Evolutionary conservation across 2,113 vertebrate genomes (phyloP), one percentile per base, ranked within the genome.

Genomic region (Phyllostomus discolor): DNA sequence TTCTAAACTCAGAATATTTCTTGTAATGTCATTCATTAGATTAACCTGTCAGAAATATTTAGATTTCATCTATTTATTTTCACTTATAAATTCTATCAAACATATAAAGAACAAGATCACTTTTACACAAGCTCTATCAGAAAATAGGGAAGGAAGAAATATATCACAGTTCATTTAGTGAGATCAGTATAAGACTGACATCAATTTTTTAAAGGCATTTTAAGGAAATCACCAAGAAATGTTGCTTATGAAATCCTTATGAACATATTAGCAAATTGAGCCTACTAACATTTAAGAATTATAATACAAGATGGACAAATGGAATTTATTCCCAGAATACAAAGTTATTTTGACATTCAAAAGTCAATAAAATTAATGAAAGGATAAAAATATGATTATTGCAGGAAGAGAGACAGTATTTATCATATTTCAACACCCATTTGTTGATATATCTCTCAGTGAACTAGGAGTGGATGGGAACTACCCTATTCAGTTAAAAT

Each of bases 11-110:
- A 73, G n/a, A 78, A n/a, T 62, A 10, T 72, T 91, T 67, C 57
- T 59, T 48, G 33, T 35, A 38, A 52, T 72, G n/a, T 43, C 38
- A 90, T 50, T 11, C 33, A n/a, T 88, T 87, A 64, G 33, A 69
- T 75, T 89, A 48, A 54, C 31, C 80, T 80, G 7, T 66, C 94
- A 57, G 17, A 86, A 78, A 67, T 93, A 69, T 46, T 79, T 79
- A 81, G 41, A 92, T 94, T 93, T 78, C 72, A 76, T n/a, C n/a
- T 73, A 88, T 41, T 94, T 19, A 64, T 64, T 88, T 64, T 88
- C 19, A 81, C 10, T n/a, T 81, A 81, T 46, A 28, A 59, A 70
- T 70, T 81, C 50, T 59, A n/a, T 57, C 62, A 88, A 66, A n/a
- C 28, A 43, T 64, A 50, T 41, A 73, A 64, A 82, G 76, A 72